Evolutionary conservation across 2,888 invertebrate genomes (phyloP).

Genomic region (Drosophila vallismaia): DNA sequence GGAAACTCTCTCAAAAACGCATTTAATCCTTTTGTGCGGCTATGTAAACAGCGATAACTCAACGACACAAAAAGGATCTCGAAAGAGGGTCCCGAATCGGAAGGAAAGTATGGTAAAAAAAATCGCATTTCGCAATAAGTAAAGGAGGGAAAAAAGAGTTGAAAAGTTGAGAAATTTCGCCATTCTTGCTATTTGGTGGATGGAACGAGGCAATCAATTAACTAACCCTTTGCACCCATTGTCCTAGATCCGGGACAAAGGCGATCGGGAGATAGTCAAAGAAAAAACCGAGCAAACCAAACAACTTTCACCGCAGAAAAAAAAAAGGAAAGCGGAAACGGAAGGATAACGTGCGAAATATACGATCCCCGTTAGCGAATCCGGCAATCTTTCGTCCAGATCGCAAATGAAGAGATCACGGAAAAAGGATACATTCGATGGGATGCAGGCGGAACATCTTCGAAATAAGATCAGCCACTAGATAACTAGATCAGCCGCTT

Average conservation of each 20-base stretch:
- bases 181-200: constrained; percentile 15
- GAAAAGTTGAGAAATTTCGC: constrained; percentile 65
- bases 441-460: background rate
- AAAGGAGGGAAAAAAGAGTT: constrained; percentile 59
- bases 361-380: constrained; percentile 33
- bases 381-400: constrained; percentile 23
- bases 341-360: constrained; percentile 65
- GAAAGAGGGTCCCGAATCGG: constrained; percentile 25
- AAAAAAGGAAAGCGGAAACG: constrained; percentile 1
- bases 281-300: constrained; percentile 55
- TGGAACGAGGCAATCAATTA: constrained; percentile 63
- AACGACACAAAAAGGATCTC: constrained; percentile 27
- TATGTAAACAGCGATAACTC: constrained; percentile 72
- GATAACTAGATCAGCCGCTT: constrained; percentile 15
- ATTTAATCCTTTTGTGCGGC: constrained; percentile 76
- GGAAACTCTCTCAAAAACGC: constrained; percentile 60
- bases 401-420: constrained; percentile 31
- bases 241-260: constrained; percentile 4
- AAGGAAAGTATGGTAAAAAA: constrained; percentile 29
- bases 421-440: background rate
- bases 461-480: constrained; percentile 13
- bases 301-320: constrained; percentile 71
- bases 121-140: constrained; percentile 37
- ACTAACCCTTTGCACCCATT: constrained; percentile 51
- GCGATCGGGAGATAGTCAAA: constrained; percentile 26